These are phyloP conservation scores for Cacatua alba DNA, from an alignment of 2,113 vertebrate species.

Conservation along the genomic window DNA sequence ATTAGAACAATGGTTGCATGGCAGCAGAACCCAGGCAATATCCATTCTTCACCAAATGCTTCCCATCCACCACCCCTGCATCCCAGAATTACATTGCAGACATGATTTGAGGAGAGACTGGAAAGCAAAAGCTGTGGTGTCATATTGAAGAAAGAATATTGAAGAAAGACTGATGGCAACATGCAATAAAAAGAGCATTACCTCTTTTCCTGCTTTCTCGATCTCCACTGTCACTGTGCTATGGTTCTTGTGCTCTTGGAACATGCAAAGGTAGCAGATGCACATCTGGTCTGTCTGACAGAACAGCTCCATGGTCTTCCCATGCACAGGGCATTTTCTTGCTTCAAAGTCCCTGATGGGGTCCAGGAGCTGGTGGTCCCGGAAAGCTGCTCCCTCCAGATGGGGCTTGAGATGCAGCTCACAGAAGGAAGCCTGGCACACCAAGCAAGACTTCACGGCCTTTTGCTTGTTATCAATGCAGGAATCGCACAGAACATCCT, in stretches of 20 bases:
- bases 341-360: conserved; percentile 86
- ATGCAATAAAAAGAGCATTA: conserved; percentile 12
- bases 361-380: conserved; percentile 92
- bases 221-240: conserved; percentile 81
- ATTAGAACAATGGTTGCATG: accelerated
- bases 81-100: background rate
- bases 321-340: conserved; percentile 84
- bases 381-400: conserved; percentile 90
- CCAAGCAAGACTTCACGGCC: conserved; percentile 91
- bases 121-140: background rate
- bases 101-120: background rate
- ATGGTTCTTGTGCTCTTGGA: conserved; percentile 89
- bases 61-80: background rate
- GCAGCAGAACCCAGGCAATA: background rate
- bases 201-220: conserved; percentile 85
- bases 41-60: accelerated
- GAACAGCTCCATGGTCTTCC: conserved; percentile 91
- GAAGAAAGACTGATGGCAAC: background rate
- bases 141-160: background rate
- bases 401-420: conserved; percentile 92
- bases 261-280: conserved; percentile 91
- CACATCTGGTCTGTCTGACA: conserved; percentile 87
- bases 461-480: conserved; percentile 90
- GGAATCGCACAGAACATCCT: conserved; percentile 91
- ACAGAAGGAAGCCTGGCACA: conserved; percentile 94